Evolutionary conservation across 2,113 vertebrate species (phyloP), one percentile per base, ranked within the genome.

Genomic region (Lophius piscatorius): DNA sequence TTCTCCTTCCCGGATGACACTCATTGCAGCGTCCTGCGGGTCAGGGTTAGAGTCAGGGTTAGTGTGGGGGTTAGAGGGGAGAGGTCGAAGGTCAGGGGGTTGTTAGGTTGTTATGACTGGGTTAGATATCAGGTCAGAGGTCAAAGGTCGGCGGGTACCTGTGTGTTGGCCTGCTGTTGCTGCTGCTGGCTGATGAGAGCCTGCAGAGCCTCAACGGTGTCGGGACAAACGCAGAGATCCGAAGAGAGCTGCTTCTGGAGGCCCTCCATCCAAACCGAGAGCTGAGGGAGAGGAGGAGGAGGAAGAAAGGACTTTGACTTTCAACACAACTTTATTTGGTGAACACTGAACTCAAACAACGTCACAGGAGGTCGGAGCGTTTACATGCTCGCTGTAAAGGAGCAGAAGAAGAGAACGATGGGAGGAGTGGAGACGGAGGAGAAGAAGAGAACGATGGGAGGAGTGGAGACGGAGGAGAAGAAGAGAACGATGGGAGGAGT

Each of bases 1-100:
- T 64, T 90, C 88, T 74, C 88, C 88, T 63, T 90, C 88, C 28
- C 87, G 74, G 82, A 90, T 90, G 63, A 90, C 88, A 58, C 87
- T 88, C 80, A 90, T 80, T 0, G 85, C 84, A 45, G 88, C 88
- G 36, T 90, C 88, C 88, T 89, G 80, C 56, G 45, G 78, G 73
- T 72, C 69, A 78, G 72, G 50, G 76, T 83, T 76, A 83, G 63
- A 82, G 44, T 3, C 2, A 0, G 72, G 67, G 74, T 80, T 74
- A 78, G 74, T 76, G 71, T 16, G 46, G 21, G 52, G 36, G 60
- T 72, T 46, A 78, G 69, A 49, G 47, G 20, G 10, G 17, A 16
- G 14, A 23, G 62, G 54, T 45, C 38, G 55, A 36, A 7, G 57
- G 51, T 70, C 12, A 5, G 47, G 13, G 22, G 4, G 16, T 22